Base-by-base conservation (phyloP, 2,113 vertebrate genomes). In the Dendrocopos noguchii region DNA sequence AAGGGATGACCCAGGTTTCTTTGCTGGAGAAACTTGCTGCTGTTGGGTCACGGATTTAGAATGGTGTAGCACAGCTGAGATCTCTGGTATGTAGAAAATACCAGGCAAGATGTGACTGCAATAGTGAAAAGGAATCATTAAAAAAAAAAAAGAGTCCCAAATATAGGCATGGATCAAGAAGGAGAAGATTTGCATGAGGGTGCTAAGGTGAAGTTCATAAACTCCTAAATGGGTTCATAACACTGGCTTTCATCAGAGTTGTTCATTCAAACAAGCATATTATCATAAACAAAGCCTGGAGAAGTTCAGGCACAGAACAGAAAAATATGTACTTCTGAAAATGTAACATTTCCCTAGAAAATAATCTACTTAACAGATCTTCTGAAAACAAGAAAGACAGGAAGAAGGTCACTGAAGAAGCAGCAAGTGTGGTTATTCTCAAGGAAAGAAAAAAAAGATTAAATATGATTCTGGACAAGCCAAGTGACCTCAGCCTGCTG, bases 401-500 rank as follows among this genome's bases (percentile, higher is more conserved):
- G 46, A 91, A 82, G 36, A 87, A 4, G 33, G 33, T 94, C 81
- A 91, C 68, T 68, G 75, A 96, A 94, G 72, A 92, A 94, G 67
- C n/a, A 92, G 64, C 1, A 20, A 82, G 46, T 87, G 61, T 90
- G 89, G 61, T 92, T 92, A 88, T 85, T 92, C 84, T 94, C 89
- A 94, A 66, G 60, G 60, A 56, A 81, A 96, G 93, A 25, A 47
- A 47, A 42, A 93, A 83, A 77, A 83, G 29, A 24, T 73, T 94
- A 80, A 92, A 73, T 71, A 57, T 53, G 42, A 65, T 80, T 85
- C 61, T 80, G 72, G 84, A 92, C 81, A 95, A 92, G 89, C 91
- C 89, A 96, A 91, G 57, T 80, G 57, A 94, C 65, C 89, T 95
- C 85, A 75, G 84, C 8, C 24, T 96, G 42, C 61, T 91, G 79